A percentile compares a stretch with the other conserved stretches of the same genome.
Conservation (phyloP, 2,113 vertebrate genomes). For the Centrocercus urophasianus region DNA sequence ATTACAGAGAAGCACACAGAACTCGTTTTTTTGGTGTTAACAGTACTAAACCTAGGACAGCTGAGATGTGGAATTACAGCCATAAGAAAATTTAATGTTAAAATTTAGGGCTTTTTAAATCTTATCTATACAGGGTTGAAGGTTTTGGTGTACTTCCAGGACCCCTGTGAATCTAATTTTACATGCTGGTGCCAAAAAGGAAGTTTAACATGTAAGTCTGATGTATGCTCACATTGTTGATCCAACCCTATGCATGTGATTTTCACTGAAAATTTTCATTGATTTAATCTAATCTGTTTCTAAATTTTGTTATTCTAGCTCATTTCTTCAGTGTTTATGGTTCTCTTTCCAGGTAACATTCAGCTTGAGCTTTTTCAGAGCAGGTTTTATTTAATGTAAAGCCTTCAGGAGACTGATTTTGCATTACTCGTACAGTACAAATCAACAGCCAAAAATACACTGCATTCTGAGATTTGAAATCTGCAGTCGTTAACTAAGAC, state of each 20-base stretch:
- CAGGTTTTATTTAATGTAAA: neutral
- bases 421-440: neutral
- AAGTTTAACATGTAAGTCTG: fast-evolving
- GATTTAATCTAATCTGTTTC: neutral
- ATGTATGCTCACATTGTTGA: neutral
- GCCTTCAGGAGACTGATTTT: neutral
- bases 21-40: neutral
- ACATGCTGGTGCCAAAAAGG: neutral
- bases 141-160: neutral
- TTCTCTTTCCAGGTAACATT: neutral
- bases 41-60: neutral
- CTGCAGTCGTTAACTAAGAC: neutral
- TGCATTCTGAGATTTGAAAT: neutral
- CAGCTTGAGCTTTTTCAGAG: neutral
- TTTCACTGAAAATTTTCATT: neutral
- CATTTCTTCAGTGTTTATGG: neutral
- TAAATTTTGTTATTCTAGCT: neutral
- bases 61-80: neutral
- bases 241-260: neutral
- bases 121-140: neutral
- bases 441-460: neutral
- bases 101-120: neutral
- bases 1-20: neutral
- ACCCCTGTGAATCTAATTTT: neutral
- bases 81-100: neutral